phyloP scores from a whole-genome alignment of 1,140 invertebrate genomes.

The Polyergus mexicanus region DNA sequence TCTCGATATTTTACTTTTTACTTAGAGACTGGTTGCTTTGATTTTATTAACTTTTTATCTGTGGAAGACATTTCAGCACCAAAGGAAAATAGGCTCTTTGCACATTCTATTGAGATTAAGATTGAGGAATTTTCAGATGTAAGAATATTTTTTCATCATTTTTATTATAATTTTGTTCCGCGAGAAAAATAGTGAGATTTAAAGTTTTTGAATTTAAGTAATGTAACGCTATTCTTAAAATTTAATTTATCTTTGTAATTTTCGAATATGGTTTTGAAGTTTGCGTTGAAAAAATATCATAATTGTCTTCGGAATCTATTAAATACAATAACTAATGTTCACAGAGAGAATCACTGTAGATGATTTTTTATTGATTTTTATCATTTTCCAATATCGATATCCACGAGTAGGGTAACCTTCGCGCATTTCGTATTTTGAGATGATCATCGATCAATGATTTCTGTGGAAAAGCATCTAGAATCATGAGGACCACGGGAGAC shows the following conservation, averaged over 20 bases:
- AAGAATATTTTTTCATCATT: background rate
- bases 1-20: background rate
- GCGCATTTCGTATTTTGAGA: slow-evolving; percentile 30
- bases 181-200: background rate
- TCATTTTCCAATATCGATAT: slow-evolving; percentile 68
- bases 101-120: background rate
- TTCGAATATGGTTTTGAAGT: background rate
- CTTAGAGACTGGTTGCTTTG: background rate
- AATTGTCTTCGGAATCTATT: background rate
- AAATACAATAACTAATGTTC: background rate
- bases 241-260: background rate
- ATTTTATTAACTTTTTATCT: background rate
- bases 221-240: background rate
- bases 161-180: background rate
- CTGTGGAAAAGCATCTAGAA: slow-evolving; percentile 67
- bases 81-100: no score
- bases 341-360: background rate
- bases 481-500: slow-evolving; percentile 62
- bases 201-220: background rate
- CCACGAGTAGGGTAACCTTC: background rate
- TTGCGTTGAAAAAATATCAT: background rate
- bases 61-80: background rate
- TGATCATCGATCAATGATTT: slow-evolving; percentile 67
- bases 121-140: background rate
- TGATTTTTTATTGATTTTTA: slow-evolving; percentile 37